Evolutionary conservation across 2,797 vertebrate species (phyloP).

Genomic region (Enteromius anoplus): DNA sequence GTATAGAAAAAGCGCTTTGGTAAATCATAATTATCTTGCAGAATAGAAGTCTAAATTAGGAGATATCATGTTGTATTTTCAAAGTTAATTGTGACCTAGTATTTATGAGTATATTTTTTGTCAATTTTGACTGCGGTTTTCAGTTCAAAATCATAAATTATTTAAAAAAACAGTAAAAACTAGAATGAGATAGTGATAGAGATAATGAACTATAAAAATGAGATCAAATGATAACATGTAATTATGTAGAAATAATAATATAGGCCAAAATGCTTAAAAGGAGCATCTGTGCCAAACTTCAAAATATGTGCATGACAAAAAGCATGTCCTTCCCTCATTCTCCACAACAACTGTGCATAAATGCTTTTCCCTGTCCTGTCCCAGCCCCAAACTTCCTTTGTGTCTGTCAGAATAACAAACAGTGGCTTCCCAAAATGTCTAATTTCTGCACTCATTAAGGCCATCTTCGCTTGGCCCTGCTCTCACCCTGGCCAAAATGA

Average conservation of each 20-base stretch:
- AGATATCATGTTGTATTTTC: neutral
- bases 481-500: constrained; percentile 71
- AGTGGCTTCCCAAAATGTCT: constrained; percentile 51
- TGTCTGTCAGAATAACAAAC: constrained; percentile 63
- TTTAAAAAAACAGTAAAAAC: neutral
- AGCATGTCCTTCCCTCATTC: neutral
- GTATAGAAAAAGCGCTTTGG: neutral
- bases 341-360: constrained; percentile 21
- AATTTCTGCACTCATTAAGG: constrained; percentile 56
- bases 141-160: neutral
- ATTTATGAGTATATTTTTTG: neutral
- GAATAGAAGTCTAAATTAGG: neutral
- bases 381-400: constrained; percentile 66
- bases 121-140: neutral
- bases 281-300: constrained; percentile 42
- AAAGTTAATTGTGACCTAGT: neutral
- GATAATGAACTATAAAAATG: neutral
- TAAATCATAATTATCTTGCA: neutral
- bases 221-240: neutral
- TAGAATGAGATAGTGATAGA: neutral
- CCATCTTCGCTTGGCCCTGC: constrained; percentile 47
- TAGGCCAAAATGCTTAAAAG: neutral
- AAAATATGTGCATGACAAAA: constrained; percentile 4
- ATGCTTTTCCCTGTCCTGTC: constrained; percentile 55
- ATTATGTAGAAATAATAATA: too few species aligned